A percentile compares a stretch with the other conserved stretches of the same genome.
Conservation (phyloP, 2,113 vertebrate genomes). For the Callorhinus ursinus region DNA sequence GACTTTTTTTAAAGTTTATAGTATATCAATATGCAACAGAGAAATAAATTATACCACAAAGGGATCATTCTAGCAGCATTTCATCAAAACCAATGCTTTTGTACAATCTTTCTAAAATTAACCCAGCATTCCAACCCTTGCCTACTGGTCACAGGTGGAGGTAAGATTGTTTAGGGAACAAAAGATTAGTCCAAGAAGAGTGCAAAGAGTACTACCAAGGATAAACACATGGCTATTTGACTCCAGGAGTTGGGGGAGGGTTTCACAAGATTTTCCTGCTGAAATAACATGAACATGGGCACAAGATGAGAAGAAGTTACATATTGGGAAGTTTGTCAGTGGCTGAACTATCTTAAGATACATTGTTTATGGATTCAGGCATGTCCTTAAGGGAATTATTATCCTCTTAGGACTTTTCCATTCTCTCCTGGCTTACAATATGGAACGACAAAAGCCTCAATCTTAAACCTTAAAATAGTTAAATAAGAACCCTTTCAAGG, state of each 20-base stretch:
- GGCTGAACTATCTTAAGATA: not conserved
- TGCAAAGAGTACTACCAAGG: not conserved
- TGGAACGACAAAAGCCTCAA: not conserved
- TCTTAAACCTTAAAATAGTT: slow-evolving; percentile 7
- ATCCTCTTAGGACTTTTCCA: not conserved
- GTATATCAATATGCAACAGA: not conserved
- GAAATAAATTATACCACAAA: slow-evolving; percentile 7
- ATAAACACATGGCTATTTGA: not conserved
- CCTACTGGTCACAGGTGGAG: not conserved
- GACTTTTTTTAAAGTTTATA: not conserved
- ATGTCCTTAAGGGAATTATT: not conserved
- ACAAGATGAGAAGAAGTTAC: not conserved
- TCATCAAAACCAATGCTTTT: not conserved
- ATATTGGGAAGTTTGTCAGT: not conserved
- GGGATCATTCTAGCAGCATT: not conserved
- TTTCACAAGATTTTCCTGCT: not conserved
- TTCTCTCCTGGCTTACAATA: not conserved
- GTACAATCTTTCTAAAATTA: not conserved
- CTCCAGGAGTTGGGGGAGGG: not conserved
- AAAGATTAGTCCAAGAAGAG: not conserved
- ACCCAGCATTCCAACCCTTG: not conserved
- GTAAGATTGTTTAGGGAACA: not conserved
- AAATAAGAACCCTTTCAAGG: not conserved
- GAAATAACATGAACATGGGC: not conserved
- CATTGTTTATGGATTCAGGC: not conserved